These are phyloP conservation scores for Colinus virginianus DNA, from an alignment of 2,113 vertebrate species.

Conservation along the genomic window DNA sequence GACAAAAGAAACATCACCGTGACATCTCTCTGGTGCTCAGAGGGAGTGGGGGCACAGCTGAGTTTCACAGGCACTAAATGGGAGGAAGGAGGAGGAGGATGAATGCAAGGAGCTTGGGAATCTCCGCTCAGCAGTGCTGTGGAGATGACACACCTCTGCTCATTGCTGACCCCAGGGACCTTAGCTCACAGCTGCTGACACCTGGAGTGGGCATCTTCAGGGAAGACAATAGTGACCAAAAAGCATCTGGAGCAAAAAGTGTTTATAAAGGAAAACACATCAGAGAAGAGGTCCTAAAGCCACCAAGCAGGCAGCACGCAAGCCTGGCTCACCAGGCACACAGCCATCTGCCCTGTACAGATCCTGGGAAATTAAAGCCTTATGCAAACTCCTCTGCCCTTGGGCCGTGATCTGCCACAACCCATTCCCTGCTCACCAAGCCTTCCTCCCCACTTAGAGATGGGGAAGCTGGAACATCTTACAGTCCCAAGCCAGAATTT, in stretches of 20 bases:
- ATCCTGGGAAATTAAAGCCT: slow-evolving; percentile 34
- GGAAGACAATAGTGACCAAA: background rate
- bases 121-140: background rate
- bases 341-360: slow-evolving; percentile 31
- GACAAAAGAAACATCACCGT: background rate
- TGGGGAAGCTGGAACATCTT: background rate
- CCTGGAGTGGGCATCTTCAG: background rate
- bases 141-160: background rate
- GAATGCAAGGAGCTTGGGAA: background rate
- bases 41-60: background rate
- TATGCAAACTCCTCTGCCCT: slow-evolving; percentile 24
- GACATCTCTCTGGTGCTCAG: background rate
- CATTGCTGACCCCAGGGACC: background rate
- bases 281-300: background rate
- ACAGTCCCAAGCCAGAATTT: background rate
- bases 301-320: background rate
- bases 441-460: background rate
- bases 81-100: background rate
- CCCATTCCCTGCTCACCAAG: background rate
- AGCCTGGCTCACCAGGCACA: background rate
- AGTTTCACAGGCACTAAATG: background rate
- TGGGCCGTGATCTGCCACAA: slow-evolving; percentile 26
- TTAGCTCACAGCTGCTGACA: background rate
- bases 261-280: background rate
- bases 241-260: background rate